These are phyloP conservation scores for Wasmannia auropunctata DNA, from an alignment of 1,140 invertebrate genomes.

Conservation along the genomic window DNA sequence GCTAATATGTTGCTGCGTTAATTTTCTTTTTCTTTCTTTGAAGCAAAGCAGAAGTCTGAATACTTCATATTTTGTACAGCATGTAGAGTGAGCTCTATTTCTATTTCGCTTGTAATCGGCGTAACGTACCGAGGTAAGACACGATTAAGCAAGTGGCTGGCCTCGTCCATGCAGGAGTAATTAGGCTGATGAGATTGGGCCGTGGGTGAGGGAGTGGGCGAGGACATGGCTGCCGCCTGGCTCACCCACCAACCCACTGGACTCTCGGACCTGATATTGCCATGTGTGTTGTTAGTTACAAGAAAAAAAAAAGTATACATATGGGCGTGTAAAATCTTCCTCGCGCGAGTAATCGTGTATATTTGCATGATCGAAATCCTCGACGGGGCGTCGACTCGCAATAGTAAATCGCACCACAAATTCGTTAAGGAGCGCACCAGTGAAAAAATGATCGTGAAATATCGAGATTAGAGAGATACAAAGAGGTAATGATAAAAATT, in stretches of 20 bases:
- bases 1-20: not conserved
- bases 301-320: slow-evolving; percentile 63
- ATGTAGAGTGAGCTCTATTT: slow-evolving; percentile 32
- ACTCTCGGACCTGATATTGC: slow-evolving; percentile 83
- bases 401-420: not conserved
- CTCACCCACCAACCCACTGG: slow-evolving; percentile 84
- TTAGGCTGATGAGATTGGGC: slow-evolving; percentile 81
- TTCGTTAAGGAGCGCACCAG: not conserved
- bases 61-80: not conserved
- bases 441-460: not conserved
- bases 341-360: slow-evolving; percentile 43
- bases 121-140: slow-evolving; percentile 80
- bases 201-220: slow-evolving; percentile 81
- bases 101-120: slow-evolving; percentile 52
- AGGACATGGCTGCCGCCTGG: slow-evolving; percentile 84
- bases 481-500: not conserved
- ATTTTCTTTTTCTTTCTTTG: not conserved
- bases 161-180: slow-evolving; percentile 83
- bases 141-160: slow-evolving; percentile 84
- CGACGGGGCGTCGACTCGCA: slow-evolving; percentile 6
- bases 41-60: slow-evolving; percentile 10
- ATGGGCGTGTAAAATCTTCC: slow-evolving; percentile 38
- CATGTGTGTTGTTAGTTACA: slow-evolving; percentile 79
- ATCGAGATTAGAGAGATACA: not conserved
- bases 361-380: slow-evolving; percentile 33